A percentile compares a stretch with the other conserved stretches of the same genome.
Evolutionary conservation across 2,797 vertebrate species (phyloP).

Genomic region (Pseudochirops corinnae): DNA sequence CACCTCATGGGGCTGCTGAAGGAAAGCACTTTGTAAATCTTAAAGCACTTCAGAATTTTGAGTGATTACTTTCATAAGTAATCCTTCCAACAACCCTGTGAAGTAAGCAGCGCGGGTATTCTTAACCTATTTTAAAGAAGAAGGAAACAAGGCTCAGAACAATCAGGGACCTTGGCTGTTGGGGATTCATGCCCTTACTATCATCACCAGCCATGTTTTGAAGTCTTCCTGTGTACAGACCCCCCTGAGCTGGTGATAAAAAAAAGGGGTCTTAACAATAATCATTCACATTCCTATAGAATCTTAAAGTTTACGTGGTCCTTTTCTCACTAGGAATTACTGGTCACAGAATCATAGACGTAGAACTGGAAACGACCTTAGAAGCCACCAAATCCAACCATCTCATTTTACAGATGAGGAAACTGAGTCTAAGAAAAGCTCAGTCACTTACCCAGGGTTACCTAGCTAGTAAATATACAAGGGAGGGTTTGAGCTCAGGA

Average conservation of each 20-base stretch:
- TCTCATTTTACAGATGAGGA: background rate
- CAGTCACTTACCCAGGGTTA: background rate
- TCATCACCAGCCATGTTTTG: background rate
- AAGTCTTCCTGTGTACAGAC: background rate
- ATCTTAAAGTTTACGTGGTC: background rate
- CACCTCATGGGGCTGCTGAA: background rate
- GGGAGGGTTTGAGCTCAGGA: background rate
- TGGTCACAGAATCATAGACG: background rate
- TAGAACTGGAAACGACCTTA: background rate
- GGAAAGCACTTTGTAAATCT: background rate
- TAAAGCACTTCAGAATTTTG: background rate
- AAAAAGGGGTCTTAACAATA: background rate
- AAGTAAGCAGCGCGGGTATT: background rate
- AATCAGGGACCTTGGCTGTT: background rate
- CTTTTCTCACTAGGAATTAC: background rate
- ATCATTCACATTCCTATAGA: background rate
- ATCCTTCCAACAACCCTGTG: background rate
- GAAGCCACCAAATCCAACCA: background rate
- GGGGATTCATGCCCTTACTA: background rate
- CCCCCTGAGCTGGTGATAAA: background rate
- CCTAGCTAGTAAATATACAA: background rate
- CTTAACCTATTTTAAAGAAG: background rate
- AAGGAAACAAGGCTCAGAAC: background rate
- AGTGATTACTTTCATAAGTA: background rate
- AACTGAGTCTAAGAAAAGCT: background rate